Evolutionary conservation across 2,888 invertebrate genomes (phyloP).

Genomic region (Cerceris ruficornis): DNA sequence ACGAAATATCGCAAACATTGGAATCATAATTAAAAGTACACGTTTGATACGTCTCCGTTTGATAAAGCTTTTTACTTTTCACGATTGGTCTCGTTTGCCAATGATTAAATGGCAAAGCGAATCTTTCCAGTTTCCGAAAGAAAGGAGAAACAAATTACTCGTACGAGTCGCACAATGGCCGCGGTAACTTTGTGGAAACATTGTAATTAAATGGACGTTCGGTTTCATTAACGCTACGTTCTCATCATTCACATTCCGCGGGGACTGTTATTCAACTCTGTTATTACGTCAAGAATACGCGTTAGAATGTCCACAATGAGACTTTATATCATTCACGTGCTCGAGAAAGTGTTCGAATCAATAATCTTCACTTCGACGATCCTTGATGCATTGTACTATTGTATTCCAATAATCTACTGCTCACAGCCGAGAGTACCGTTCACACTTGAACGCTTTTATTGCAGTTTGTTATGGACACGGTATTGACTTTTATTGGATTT

Average conservation of each 20-base stretch:
- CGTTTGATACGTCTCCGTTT: too few relatives aligned
- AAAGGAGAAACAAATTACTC: neutral
- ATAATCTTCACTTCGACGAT: conserved; percentile 24
- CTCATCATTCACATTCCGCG: conserved; percentile 10
- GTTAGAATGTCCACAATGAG: conserved; percentile 7
- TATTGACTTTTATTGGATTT: neutral
- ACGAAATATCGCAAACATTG: too few relatives aligned
- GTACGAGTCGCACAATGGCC: neutral
- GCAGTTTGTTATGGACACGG: neutral
- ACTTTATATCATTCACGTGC: conserved; percentile 37
- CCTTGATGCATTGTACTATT: conserved; percentile 33
- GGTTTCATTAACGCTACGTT: neutral
- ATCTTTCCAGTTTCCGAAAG: too few relatives aligned
- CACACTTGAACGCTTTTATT: conserved; percentile 10
- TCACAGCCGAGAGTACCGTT: conserved; percentile 13
- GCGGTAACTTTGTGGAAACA: neutral
- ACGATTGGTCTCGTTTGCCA: too few relatives aligned
- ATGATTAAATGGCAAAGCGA: too few relatives aligned
- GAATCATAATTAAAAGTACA: too few relatives aligned
- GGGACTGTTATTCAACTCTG: conserved; percentile 8
- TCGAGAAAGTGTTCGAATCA: conserved; percentile 35
- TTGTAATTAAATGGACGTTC: neutral
- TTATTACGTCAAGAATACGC: conserved; percentile 18
- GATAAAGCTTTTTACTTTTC: too few relatives aligned
- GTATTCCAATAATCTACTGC: conserved; percentile 33